Percentiles rank a stretch among this genome's conserved stretches.
phyloP scores from a whole-genome alignment of 2,888 invertebrate species.

The Agonum fuliginosum region DNA sequence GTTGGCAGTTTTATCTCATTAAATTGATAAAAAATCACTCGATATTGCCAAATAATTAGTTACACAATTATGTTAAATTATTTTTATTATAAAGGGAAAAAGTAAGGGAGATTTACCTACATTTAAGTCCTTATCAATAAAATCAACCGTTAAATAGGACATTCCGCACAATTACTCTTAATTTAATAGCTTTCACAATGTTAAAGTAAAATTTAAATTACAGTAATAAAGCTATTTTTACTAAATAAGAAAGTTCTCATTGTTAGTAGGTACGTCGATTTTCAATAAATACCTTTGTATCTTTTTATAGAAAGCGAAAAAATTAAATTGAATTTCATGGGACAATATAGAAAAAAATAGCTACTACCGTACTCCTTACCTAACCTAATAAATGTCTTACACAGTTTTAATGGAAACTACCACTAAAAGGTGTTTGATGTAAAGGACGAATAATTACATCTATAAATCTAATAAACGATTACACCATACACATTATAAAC shows the following conservation, averaged over 20 bases:
- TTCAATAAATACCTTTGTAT: neutral
- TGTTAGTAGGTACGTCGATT: neutral
- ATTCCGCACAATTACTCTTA: neutral
- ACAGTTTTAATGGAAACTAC: no score
- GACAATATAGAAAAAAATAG: no score
- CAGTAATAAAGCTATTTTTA: neutral
- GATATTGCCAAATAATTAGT: no score
- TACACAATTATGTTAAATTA: no score
- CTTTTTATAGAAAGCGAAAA: neutral
- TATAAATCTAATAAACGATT: neutral
- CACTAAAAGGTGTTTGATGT: no score
- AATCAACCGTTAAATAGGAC: neutral
- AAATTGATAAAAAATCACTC: no score
- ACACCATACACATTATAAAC: neutral
- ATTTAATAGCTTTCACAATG: neutral
- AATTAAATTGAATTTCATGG: neutral
- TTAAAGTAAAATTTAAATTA: neutral
- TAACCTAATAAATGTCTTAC: no score
- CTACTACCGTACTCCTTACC: no score
- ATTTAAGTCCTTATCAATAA: neutral
- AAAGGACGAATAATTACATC: neutral
- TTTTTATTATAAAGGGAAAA: no score
- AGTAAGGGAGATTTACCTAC: no score
- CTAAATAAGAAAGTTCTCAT: neutral
- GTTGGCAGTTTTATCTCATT: no score